Base-by-base conservation (phyloP, 2,888 invertebrate species). In the Drosophila quinaria region DNA sequence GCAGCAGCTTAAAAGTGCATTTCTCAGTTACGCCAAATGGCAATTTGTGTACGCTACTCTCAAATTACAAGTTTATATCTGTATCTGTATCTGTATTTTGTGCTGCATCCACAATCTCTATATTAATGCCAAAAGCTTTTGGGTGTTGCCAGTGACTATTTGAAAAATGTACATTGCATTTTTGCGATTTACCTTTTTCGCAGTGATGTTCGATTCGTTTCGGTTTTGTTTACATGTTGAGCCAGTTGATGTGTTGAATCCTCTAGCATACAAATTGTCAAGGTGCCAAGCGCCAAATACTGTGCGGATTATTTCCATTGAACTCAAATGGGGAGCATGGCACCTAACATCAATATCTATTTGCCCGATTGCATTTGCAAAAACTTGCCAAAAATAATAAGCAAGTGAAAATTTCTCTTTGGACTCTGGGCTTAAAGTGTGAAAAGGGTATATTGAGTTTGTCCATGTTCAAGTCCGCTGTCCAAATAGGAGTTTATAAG, bases 201-300 rank as follows among this genome's bases (percentile, higher is more conserved):
- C 55, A 41, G 51, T 56, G 61, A 63, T 62, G 62, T 55, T 52
- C 25, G 25, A 1, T 5, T 25, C 25, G 25, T 13, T 52, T 66
- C 49, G 70, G 70, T 71, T 68, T 71, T 84, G 81, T 80, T 75
- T 82, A 73, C 75, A 81, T 67, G 66, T 60, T 65, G 58, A 68
- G 68, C 71, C 56, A 63, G 55, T 70, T 66, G 78, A 76, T 74
- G 64, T 78, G 61, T 61, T 39, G 17, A 42, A 31, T 70, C 31
- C 46, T 25, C 33, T 46, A 42, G 52, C 54, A 70, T 71, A 88
- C 78, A 88, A 88, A 84, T 84, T 88, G 87, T 82, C 89, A 80
- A 82, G 83, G 87, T 84, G 89, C 73, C 87, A 88, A 80, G 83
- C 70, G 83, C 71, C 83, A 86, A 83, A 82, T 80, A 82, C 62